Conservation (phyloP, 2,113 vertebrate genomes). For the Platysternon megacephalum region DNA sequence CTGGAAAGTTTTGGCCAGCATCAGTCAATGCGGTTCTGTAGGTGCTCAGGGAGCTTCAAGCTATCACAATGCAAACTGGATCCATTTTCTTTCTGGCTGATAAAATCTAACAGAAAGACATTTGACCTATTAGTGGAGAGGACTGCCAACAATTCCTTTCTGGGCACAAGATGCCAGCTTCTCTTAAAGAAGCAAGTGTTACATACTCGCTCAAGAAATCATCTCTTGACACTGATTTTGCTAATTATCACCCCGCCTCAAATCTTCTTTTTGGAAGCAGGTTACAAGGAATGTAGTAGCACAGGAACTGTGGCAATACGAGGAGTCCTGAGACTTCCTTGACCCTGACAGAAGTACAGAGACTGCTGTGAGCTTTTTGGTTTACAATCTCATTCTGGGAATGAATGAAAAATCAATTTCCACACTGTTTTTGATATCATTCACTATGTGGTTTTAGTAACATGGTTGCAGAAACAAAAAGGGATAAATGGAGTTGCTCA, state of each 20-base stretch:
- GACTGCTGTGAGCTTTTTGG: background rate
- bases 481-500: too few species aligned
- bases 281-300: background rate
- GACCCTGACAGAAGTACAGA: background rate
- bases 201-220: background rate
- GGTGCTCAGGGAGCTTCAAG: background rate
- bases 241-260: background rate
- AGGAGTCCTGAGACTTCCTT: background rate
- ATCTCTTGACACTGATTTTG: background rate
- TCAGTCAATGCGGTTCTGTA: background rate
- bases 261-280: background rate
- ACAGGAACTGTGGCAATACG: background rate
- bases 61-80: background rate
- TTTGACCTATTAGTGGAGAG: background rate
- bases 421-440: too few species aligned
- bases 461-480: too few species aligned
- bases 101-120: background rate
- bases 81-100: background rate
- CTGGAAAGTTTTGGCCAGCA: background rate
- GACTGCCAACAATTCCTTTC: background rate
- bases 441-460: too few species aligned
- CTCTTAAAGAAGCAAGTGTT: background rate
- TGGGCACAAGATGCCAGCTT: background rate
- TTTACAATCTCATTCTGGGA: background rate
- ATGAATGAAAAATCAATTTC: background rate